Conservation (phyloP, 2,113 vertebrate species). For the Redunca redunca region DNA sequence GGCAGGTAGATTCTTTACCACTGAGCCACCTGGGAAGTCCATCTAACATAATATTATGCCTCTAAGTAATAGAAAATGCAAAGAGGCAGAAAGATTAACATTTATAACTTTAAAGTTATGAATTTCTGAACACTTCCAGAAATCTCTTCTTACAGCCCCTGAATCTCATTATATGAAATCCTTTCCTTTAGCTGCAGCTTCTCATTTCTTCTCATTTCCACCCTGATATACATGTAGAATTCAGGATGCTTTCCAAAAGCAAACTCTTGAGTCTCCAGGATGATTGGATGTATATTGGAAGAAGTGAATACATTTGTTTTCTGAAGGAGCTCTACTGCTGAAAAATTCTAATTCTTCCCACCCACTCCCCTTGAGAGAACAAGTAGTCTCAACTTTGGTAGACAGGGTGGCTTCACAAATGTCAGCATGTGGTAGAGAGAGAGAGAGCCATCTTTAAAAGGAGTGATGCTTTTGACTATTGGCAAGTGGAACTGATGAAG, state of each 20-base stretch:
- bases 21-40: neutral
- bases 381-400: neutral
- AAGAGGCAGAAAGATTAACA: neutral
- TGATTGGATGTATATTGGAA: neutral
- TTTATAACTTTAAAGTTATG: neutral
- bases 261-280: neutral
- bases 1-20: neutral
- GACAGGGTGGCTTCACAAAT: neutral
- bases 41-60: neutral
- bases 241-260: neutral
- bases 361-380: neutral
- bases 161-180: neutral
- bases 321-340: neutral
- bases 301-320: neutral
- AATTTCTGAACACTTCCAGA: neutral
- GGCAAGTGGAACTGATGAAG: neutral
- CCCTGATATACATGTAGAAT: neutral
- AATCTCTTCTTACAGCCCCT: neutral
- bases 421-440: neutral
- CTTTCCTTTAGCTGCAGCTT: neutral
- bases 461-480: neutral
- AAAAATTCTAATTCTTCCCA: neutral
- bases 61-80: neutral
- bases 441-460: neutral
- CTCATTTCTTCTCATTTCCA: neutral